phyloP scores from a whole-genome alignment of 2,113 vertebrate species.

The Silurus glanis region DNA sequence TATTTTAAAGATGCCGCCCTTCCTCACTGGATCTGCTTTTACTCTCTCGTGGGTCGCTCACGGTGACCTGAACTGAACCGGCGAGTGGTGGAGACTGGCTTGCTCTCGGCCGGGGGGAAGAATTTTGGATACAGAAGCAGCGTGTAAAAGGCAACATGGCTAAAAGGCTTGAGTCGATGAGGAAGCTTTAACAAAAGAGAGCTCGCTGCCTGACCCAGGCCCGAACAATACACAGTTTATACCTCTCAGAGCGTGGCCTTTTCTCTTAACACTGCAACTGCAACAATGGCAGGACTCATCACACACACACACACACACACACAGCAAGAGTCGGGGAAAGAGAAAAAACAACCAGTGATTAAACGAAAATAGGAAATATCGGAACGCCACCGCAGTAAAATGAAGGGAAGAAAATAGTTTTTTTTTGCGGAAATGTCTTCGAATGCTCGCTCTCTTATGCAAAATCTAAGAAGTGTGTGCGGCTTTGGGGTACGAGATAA shows the following conservation, averaged over 20 bases:
- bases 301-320: constrained; percentile 43
- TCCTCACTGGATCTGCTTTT: background rate
- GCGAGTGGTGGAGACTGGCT: too few relatives aligned
- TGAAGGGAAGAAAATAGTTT: background rate
- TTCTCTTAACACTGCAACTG: constrained; percentile 47
- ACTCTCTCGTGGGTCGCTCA: background rate
- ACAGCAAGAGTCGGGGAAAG: background rate
- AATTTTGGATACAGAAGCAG: background rate
- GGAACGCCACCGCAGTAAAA: background rate
- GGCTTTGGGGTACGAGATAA: too few relatives aligned
- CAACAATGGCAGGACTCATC: constrained; percentile 68
- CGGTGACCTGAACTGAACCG: background rate
- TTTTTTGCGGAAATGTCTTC: background rate
- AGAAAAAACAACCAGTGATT: background rate
- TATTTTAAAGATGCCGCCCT: background rate
- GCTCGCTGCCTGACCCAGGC: constrained; percentile 69
- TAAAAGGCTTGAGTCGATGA: constrained; percentile 32
- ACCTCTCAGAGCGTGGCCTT: constrained; percentile 68
- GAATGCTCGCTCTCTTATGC: background rate
- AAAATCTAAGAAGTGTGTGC: background rate
- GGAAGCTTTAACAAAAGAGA: constrained; percentile 75
- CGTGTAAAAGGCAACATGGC: background rate
- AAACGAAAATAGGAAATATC: background rate
- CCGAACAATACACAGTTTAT: constrained; percentile 74
- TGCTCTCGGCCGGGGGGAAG: background rate